phyloP scores from a whole-genome alignment of 2,113 vertebrate species.

The Gallinago paraguaiae region DNA sequence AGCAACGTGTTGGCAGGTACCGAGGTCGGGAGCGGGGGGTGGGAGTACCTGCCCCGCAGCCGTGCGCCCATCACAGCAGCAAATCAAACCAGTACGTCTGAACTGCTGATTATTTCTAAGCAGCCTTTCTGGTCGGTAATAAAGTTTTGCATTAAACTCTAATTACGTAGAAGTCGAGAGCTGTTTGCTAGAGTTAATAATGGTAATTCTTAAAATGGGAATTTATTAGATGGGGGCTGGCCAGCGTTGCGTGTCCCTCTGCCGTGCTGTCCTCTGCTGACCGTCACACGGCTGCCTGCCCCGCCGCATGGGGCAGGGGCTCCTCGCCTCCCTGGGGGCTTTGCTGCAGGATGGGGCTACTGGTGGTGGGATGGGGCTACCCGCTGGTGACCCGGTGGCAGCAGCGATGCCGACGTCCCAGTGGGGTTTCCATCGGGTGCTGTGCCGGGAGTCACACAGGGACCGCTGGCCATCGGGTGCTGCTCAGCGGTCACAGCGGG shows the following conservation, averaged over 20 bases:
- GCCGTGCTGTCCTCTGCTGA: neutral
- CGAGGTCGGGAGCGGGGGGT: neutral
- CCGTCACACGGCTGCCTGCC: neutral
- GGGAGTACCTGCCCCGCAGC: neutral
- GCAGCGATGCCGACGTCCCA: accelerated
- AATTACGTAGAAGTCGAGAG: neutral
- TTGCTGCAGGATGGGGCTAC: too few species aligned
- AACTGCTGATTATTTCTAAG: neutral
- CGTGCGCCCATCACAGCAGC: neutral
- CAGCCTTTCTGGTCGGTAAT: neutral
- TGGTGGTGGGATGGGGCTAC: too few species aligned
- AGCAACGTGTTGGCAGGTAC: accelerated
- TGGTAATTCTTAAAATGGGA: neutral
- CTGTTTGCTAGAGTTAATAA: neutral
- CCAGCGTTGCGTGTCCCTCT: neutral
- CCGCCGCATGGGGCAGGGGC: neutral
- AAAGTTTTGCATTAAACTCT: neutral
- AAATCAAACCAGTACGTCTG: neutral
- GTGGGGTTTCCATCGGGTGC: neutral
- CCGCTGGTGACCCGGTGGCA: neutral
- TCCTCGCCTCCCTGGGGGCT: accelerated
- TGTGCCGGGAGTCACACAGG: accelerated
- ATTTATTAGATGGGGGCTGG: neutral
- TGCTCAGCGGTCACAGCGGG: neutral
- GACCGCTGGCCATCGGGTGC: neutral